Evolutionary conservation across 2,797 vertebrate species (phyloP), one percentile per base, ranked within the genome.

Genomic region (Acipenser ruthenus): DNA sequence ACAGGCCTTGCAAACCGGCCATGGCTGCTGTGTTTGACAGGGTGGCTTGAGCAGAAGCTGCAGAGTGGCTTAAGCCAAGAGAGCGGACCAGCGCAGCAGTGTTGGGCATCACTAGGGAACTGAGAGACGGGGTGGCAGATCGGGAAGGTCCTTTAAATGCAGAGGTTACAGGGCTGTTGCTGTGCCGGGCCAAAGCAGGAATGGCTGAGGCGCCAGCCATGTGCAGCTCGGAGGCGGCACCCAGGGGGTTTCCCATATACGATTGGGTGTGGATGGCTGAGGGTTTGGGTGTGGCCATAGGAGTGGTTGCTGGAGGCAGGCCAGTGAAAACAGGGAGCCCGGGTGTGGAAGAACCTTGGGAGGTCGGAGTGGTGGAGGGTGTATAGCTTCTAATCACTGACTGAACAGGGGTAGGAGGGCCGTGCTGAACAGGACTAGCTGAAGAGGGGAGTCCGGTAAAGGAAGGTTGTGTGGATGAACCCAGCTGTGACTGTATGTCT

Each of bases 101-200:
- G 51, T 84, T 90, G 0, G 90, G 77, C 69, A 91, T 83, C 18
- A 92, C 89, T 53, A 93, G 72, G 8, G 91, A 80, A 83, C 89
- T 85, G 8, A 91, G 84, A 51, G 90, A 87, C 3, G 94, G 91
- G 0, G 90, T 93, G 9, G 82, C 77, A 0, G 92, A 86, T 63
- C 92, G 93, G 1, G 92, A 84, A 4, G 91, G 90, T 63, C 94
- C 94, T 78, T 95, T 97, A 76, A 99, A 98, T 66, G 93, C 94
- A 0, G 95, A 96, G 49, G 88, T 93, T 1, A 94, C 90, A 0
- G 96, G 95, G 75, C 96, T 99, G 65, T 83, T 90, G 66, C 86
- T 88, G 4, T 87, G 89, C 72, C 86, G 82, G 67, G 74, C 77
- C 59, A 87, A 59, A 6, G 70, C 67, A 55, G 52, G n/a, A 9